A percentile compares a stretch with the other conserved stretches of the same genome.
Evolutionary conservation across 2,113 vertebrate species (phyloP).

Genomic region (Corythornis cristatus): DNA sequence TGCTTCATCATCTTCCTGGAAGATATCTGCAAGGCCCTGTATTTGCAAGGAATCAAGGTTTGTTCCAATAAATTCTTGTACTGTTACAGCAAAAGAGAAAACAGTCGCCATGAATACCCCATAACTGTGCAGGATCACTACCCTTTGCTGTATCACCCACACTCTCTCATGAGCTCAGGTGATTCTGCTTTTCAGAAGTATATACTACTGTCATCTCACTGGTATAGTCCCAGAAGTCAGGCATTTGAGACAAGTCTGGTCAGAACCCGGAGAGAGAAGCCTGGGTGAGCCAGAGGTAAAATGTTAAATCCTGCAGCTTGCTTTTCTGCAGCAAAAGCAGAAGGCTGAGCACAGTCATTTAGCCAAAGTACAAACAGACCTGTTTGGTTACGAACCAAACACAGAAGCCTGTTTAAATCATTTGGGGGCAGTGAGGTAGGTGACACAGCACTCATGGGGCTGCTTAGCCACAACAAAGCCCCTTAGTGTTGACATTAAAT

Average conservation of each 20-base stretch:
- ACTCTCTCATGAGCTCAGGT: neutral
- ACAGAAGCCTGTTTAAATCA: neutral
- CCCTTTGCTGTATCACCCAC: neutral
- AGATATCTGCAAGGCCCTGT: neutral
- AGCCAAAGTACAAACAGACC: neutral
- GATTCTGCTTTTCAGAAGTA: neutral
- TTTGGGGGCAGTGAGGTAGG: neutral
- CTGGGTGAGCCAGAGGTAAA: neutral
- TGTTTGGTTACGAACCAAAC: neutral
- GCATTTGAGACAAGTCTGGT: neutral
- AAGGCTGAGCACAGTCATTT: neutral
- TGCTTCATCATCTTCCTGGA: neutral
- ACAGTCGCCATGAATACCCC: neutral
- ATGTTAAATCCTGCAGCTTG: neutral
- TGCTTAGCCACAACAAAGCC: constrained; percentile 1
- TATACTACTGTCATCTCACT: neutral
- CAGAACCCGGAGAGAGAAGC: neutral
- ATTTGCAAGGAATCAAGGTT: neutral
- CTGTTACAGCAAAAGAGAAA: neutral
- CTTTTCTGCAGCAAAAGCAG: neutral
- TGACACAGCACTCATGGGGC: neutral
- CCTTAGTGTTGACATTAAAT: neutral
- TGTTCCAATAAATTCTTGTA: neutral
- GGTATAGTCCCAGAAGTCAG: neutral
- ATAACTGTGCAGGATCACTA: neutral